Base-by-base conservation (phyloP, 2,113 vertebrate genomes). In the Pachyramphus minor region DNA sequence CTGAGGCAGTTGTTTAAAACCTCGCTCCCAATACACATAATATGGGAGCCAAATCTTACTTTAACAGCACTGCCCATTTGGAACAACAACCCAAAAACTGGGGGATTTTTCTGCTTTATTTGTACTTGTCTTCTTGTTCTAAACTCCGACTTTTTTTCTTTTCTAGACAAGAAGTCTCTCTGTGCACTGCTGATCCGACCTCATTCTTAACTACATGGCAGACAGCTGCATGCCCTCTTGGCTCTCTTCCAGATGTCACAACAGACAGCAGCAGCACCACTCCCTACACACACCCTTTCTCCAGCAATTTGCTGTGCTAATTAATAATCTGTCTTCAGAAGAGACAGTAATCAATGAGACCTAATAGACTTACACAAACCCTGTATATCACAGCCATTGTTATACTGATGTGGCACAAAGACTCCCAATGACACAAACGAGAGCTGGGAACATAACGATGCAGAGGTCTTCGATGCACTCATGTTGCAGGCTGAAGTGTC, bases 241-340 rank as follows among this genome's bases (percentile, higher is more conserved):
- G 93, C 84, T 81, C 72, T 67, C 63, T 92, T 94, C 90, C 72
- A 77, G 79, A 73, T 19, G 11, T 60, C 72, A 66, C 2, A 91
- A 41, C 42, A 85, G 45, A 56, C 4, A 47, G 47, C 25, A 87
- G 11, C 55, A 91, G 49, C 72, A 80, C 27, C 59, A 55, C 75
- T 73, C 78, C 55, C 53, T 24, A 73, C 28, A 67, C n/a, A 93
- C 67, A 9, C 12, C 5, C 73, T 18, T 33, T 78, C 68, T 59
- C 60, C 16, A 64, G 44, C 47, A 74, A 88, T 88, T 84, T 91
- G 83, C 85, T 93, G n/a, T 62, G 41, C 42, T 93, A 95, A 93
- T 93, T 90, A 90, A 80, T 67, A 67, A 88, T 67, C 63, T 71
- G 72, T 78, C 80, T 74, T 93, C 35, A 5, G 72, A 63, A 80